Percentiles rank a stretch among this genome's conserved stretches.
These are phyloP conservation scores for Ostrea edulis DNA, from an alignment of 1,140 invertebrate species.

Conservation along the genomic window DNA sequence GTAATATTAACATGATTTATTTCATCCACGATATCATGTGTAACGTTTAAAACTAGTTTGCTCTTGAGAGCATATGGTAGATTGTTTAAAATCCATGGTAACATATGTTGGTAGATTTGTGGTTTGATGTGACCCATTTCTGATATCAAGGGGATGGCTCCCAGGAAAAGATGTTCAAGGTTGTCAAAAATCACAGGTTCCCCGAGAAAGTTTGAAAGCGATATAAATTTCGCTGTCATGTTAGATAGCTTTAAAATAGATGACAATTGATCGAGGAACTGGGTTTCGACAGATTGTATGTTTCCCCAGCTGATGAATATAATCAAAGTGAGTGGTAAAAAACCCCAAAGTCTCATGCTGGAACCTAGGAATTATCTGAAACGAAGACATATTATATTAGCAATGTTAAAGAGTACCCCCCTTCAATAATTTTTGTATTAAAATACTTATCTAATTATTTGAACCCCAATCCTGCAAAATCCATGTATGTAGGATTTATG, in stretches of 20 bases:
- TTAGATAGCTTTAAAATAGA: neutral
- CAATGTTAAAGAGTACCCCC: too few relatives aligned
- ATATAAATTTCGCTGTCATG: neutral
- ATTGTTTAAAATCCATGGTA: slow-evolving; percentile 37
- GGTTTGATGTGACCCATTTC: neutral
- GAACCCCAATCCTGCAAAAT: too few relatives aligned
- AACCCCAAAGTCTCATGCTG: neutral
- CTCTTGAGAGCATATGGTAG: slow-evolving; percentile 31
- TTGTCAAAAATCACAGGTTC: neutral
- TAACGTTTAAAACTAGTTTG: neutral
- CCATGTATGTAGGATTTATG: too few relatives aligned
- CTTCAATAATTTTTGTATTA: too few relatives aligned
- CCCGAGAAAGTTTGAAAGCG: neutral
- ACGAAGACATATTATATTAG: neutral
- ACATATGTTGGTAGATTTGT: neutral
- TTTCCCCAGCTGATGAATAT: neutral
- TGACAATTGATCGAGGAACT: neutral
- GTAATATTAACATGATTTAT: slow-evolving; percentile 40
- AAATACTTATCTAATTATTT: too few relatives aligned
- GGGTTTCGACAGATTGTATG: neutral
- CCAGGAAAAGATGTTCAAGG: slow-evolving; percentile 31
- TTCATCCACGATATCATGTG: slow-evolving; percentile 25
- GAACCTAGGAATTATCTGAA: neutral
- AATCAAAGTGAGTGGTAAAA: neutral
- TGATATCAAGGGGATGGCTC: slow-evolving; percentile 2